Percentiles rank a stretch among this genome's conserved stretches.
These are phyloP conservation scores for Macropus fuliginosus DNA, from an alignment of 2,797 vertebrate species.

Conservation along the genomic window DNA sequence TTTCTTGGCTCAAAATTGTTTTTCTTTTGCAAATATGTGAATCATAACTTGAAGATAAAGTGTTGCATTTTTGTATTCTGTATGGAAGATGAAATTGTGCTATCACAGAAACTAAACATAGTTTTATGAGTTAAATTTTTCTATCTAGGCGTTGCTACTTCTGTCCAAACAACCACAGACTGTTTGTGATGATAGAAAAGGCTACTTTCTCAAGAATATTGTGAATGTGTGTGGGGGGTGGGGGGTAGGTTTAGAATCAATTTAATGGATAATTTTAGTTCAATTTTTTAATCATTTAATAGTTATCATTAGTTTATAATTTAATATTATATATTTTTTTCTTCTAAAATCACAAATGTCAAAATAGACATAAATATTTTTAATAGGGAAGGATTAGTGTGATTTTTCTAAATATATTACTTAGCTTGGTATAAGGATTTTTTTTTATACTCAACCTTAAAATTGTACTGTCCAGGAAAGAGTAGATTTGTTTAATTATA, in stretches of 20 bases:
- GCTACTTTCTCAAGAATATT: constrained; percentile 40
- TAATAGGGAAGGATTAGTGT: constrained; percentile 51
- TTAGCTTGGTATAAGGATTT: constrained; percentile 50
- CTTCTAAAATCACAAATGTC: constrained; percentile 44
- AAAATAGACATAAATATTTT: constrained; percentile 31
- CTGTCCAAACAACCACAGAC: constrained; percentile 20
- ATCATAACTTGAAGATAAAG: constrained; percentile 54
- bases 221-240: background rate
- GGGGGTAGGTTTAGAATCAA: background rate
- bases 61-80: constrained; percentile 51
- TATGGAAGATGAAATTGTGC: constrained; percentile 41
- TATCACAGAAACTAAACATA: constrained; percentile 45
- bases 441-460: constrained; percentile 61
- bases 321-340: constrained; percentile 13
- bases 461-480: constrained; percentile 41
- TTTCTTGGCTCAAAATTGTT: constrained; percentile 54
- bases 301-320: too few relatives aligned
- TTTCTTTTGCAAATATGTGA: constrained; percentile 16
- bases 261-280: constrained; percentile 47
- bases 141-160: constrained; percentile 42
- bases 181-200: constrained; percentile 39
- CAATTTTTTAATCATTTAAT: constrained; percentile 12
- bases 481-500: constrained; percentile 61
- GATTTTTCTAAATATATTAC: constrained; percentile 40
- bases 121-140: constrained; percentile 56